Evolutionary conservation across 2,113 vertebrate genomes (phyloP).

Genomic region (Sciurus niger): DNA sequence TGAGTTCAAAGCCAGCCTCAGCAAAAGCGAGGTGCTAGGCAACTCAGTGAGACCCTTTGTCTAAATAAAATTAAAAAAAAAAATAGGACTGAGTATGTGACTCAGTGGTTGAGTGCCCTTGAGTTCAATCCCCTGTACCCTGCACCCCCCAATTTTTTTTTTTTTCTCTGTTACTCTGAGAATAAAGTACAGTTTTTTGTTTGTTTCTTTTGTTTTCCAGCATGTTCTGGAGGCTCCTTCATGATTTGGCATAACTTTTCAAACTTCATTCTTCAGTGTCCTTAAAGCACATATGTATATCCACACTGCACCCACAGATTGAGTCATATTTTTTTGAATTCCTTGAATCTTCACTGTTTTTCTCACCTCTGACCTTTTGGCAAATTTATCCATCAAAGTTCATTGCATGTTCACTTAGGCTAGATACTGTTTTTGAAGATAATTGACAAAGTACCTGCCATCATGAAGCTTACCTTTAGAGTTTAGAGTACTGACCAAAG

Average conservation of each 20-base stretch:
- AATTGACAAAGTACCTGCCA: no score
- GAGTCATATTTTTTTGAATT: neutral
- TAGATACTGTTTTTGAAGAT: neutral
- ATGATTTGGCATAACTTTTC: neutral
- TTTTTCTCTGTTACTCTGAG: neutral
- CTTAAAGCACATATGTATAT: neutral
- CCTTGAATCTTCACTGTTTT: neutral
- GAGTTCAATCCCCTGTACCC: no score
- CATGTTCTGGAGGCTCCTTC: neutral
- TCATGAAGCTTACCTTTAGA: neutral
- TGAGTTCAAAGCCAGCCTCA: no score
- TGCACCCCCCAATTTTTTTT: no score
- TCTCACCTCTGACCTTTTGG: neutral
- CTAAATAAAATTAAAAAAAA: no score
- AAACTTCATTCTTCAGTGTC: neutral
- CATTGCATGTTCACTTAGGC: neutral
- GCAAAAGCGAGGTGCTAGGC: no score
- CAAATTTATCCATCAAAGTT: neutral
- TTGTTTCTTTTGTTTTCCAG: no score
- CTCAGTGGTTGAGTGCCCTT: no score
- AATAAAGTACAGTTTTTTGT: neutral
- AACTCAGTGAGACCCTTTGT: no score
- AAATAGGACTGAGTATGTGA: no score
- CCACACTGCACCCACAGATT: neutral
- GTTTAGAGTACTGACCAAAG: conserved; percentile 6